Percentiles rank a stretch among this genome's conserved stretches.
Conservation (phyloP, 2,797 vertebrate genomes). For the Enteromius mattozi region DNA sequence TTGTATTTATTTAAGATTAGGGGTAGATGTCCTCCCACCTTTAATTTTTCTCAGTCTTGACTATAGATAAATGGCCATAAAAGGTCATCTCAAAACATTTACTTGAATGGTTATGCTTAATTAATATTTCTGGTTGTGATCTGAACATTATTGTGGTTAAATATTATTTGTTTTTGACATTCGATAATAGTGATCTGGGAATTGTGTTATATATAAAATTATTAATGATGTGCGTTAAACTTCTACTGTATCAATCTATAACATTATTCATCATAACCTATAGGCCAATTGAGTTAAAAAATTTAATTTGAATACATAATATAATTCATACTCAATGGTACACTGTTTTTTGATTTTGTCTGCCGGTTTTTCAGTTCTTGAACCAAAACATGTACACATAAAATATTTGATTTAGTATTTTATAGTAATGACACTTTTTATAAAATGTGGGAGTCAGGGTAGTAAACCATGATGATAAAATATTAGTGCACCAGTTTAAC, state of each 20-base stretch:
- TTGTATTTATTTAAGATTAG: background rate
- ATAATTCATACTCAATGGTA: background rate
- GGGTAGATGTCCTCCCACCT: background rate
- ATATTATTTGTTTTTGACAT: background rate
- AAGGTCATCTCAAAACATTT: background rate
- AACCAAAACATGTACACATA: background rate
- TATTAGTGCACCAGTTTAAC: no score
- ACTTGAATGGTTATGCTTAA: background rate
- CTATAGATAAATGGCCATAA: background rate
- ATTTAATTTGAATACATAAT: background rate
- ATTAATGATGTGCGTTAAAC: background rate
- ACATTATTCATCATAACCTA: background rate
- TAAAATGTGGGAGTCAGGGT: background rate
- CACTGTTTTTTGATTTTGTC: background rate
- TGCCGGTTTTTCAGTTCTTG: background rate
- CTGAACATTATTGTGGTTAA: background rate
- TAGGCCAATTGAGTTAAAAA: background rate
- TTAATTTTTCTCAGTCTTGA: background rate
- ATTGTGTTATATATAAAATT: background rate
- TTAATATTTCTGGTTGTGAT: background rate
- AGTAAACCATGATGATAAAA: no score
- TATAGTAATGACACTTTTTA: background rate
- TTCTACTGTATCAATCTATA: background rate
- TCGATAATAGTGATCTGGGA: background rate
- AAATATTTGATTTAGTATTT: background rate